phyloP scores from a whole-genome alignment of 2,888 invertebrate genomes.

The Litoditis marina region DNA sequence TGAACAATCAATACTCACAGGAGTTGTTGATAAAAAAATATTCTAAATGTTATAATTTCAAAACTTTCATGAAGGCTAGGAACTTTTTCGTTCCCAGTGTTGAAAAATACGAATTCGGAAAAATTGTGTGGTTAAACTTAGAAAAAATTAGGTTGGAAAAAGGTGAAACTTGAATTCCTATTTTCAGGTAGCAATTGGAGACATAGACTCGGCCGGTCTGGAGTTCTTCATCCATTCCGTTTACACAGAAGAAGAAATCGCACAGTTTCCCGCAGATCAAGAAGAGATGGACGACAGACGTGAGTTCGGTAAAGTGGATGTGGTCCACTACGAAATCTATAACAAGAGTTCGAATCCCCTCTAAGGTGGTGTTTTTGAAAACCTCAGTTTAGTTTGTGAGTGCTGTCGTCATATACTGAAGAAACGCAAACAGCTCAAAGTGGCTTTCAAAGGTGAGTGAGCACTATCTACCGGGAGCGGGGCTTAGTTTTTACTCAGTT shows the following conservation, averaged over 20 bases:
- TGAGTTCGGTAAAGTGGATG: slow-evolving; percentile 14
- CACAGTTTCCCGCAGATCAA: slow-evolving; percentile 28
- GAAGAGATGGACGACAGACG: slow-evolving; percentile 30
- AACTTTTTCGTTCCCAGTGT: not conserved
- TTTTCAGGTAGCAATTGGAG: slow-evolving; percentile 54
- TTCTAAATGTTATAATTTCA: too few relatives aligned
- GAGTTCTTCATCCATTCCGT: slow-evolving; percentile 58
- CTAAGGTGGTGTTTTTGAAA: too few relatives aligned
- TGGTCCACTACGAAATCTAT: too few relatives aligned
- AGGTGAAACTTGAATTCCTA: not conserved
- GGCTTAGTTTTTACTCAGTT: too few relatives aligned
- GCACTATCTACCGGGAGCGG: too few relatives aligned
- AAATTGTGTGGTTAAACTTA: too few relatives aligned
- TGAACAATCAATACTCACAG: too few relatives aligned
- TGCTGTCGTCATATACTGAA: slow-evolving; percentile 14
- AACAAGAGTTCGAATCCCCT: too few relatives aligned
- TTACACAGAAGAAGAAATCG: slow-evolving; percentile 57
- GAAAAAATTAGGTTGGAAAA: too few relatives aligned
- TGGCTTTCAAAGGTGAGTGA: too few relatives aligned
- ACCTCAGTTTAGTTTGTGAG: slow-evolving; percentile 12
- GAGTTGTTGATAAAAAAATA: too few relatives aligned
- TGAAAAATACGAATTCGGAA: too few relatives aligned
- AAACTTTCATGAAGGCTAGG: not conserved
- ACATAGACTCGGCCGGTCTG: slow-evolving; percentile 54
- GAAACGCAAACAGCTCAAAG: not conserved